Evolutionary conservation across 2,113 vertebrate genomes (phyloP), one percentile per base, ranked within the genome.

Genomic region (Chaenogobius annularis): DNA sequence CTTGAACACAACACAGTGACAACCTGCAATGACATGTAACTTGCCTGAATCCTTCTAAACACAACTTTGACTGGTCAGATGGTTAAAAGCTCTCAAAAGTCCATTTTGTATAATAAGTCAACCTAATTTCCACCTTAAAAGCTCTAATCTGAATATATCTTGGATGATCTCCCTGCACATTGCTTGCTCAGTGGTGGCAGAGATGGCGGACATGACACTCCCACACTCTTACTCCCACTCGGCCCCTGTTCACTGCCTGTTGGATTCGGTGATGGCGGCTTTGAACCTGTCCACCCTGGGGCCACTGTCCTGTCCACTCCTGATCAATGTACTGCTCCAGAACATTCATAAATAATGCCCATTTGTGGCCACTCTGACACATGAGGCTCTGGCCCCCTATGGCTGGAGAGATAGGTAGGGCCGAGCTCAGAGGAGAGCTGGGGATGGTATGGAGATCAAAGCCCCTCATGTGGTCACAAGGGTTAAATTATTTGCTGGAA

Each of bases 301-400:
- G 81, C 80, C 72, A 47, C 68, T 15, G 62, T 65, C 63, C 15
- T 20, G 66, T 78, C 75, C 52, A 73, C 0, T 72, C 56, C 70
- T 70, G 72, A 62, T 72, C 52, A 47, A 46, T 37, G 46, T 46
- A 66, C 43, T 46, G 71, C 70, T 67, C 68, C 31, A 37, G 68
- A 47, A 56, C 75, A 77, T 83, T 65, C 73, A 91, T 86, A 70
- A 86, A 84, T 83, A 84, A 73, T 67, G 68, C 68, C 70, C 69
- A 80, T 64, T 88, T 46, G 9, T 48, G 14, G 61, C 48, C 50
- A 66, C 64, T 55, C 81, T 66, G 52, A 86, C 64, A 77, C 71
- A 75, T 46, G 58, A 78, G 78, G 70, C 71, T 50, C 3, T 58
- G 77, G 85, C 74, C 72, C 68, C 78, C 71, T 2, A 3, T 19